Conservation (phyloP, 1,140 invertebrate species). For the Danaus plexippus region DNA sequence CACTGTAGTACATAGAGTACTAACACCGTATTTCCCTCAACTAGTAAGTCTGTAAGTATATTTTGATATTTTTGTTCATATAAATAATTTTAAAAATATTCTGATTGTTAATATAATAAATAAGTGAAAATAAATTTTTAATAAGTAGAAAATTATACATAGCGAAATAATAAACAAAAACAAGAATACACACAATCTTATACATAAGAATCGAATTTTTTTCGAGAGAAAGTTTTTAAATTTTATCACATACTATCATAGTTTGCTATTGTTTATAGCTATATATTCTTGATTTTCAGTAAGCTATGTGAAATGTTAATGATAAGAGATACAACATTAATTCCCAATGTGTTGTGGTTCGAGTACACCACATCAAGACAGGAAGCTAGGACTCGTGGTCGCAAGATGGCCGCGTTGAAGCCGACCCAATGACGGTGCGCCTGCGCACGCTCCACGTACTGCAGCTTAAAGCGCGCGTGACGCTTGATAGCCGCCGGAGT, state of each 20-base stretch:
- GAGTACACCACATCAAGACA: conserved; percentile 91
- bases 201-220: too few species aligned
- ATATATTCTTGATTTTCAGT: conserved; percentile 70
- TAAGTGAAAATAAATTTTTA: too few species aligned
- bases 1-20: conserved; percentile 81
- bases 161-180: too few species aligned
- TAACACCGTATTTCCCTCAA: conserved; percentile 89
- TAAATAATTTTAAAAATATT: too few species aligned
- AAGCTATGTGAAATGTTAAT: conserved; percentile 89
- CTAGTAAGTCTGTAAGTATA: conserved; percentile 86
- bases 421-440: conserved; percentile 83
- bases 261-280: too few species aligned
- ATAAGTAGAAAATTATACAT: too few species aligned
- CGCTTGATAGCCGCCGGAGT: conserved; percentile 46
- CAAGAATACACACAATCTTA: too few species aligned
- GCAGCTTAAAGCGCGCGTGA: conserved; percentile 35
- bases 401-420: conserved; percentile 90
- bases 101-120: too few species aligned
- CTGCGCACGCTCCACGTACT: conserved; percentile 21
- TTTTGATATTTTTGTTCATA: background rate
- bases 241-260: too few species aligned
- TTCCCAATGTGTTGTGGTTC: conserved; percentile 95
- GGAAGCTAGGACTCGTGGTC: conserved; percentile 83
- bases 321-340: conserved; percentile 90
- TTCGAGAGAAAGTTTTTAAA: too few species aligned